phyloP scores from a whole-genome alignment of 2,888 invertebrate species.

The Catocala nupta region DNA sequence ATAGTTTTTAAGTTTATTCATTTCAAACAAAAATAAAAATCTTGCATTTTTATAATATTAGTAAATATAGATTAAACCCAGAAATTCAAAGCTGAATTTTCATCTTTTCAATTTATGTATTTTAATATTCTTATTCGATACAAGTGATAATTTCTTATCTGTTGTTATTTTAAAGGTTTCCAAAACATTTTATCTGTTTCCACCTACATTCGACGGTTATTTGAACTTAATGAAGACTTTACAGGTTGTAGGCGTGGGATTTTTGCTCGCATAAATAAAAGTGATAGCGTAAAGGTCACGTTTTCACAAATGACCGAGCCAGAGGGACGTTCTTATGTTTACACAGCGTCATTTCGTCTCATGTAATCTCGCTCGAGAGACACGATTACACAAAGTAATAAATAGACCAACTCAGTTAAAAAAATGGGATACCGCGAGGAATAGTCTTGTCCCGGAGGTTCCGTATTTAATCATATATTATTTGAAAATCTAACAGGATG shows the following conservation, averaged over 20 bases:
- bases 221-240: conserved; percentile 17
- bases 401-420: not conserved
- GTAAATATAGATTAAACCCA: too few species aligned
- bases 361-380: not conserved
- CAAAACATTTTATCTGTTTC: conserved; percentile 9
- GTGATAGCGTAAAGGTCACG: conserved; percentile 12
- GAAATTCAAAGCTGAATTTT: too few species aligned
- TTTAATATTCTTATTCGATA: too few species aligned
- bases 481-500: too few species aligned
- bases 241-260: conserved; percentile 18
- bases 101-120: too few species aligned
- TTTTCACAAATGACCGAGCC: conserved; percentile 10
- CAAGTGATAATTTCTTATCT: too few species aligned
- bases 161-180: not conserved
- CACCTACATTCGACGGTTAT: conserved; percentile 13
- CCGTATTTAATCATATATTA: too few species aligned
- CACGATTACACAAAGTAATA: not conserved
- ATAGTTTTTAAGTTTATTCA: too few species aligned
- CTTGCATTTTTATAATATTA: too few species aligned
- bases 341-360: not conserved
- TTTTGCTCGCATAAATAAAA: conserved; percentile 11
- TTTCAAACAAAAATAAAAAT: too few species aligned
- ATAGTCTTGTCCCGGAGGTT: too few species aligned
- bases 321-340: conserved; percentile 3
- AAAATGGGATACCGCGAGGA: too few species aligned